Conservation (phyloP, 2,113 vertebrate genomes). For the Corvus moneduloides region DNA sequence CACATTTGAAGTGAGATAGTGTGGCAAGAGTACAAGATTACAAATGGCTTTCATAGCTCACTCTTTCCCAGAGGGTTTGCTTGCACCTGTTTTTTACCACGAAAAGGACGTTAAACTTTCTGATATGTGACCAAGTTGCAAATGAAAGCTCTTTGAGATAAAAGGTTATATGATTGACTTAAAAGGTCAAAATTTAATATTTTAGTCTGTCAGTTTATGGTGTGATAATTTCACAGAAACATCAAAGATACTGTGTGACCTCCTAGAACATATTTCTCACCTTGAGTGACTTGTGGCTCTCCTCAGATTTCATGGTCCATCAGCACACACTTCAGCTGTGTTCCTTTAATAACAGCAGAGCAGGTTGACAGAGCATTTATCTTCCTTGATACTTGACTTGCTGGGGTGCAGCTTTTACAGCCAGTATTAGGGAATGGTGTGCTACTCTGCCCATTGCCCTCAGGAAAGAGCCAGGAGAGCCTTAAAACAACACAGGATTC, state of each 20-base stretch:
- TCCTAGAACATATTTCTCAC: slow-evolving; percentile 19
- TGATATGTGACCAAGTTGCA: slow-evolving; percentile 58
- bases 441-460: neutral
- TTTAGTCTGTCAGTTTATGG: slow-evolving; percentile 43
- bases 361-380: slow-evolving; percentile 41
- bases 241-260: neutral
- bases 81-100: slow-evolving; percentile 69
- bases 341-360: neutral
- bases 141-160: slow-evolving; percentile 55
- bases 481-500: slow-evolving; percentile 5
- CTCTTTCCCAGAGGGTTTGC: slow-evolving; percentile 59
- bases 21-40: slow-evolving; percentile 52
- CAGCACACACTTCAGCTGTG: slow-evolving; percentile 1
- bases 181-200: slow-evolving; percentile 60
- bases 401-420: neutral
- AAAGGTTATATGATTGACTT: slow-evolving; percentile 53
- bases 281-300: slow-evolving; percentile 25
- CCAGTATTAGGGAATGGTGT: neutral
- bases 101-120: slow-evolving; percentile 58
- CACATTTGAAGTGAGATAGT: slow-evolving; percentile 60
- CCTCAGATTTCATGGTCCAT: slow-evolving; percentile 50
- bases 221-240: slow-evolving; percentile 24
- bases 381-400: slow-evolving; percentile 2
- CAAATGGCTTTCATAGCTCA: slow-evolving; percentile 50
- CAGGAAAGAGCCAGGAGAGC: neutral